Base-by-base conservation (phyloP, 2,113 vertebrate species). In the Vidua chalybeata region DNA sequence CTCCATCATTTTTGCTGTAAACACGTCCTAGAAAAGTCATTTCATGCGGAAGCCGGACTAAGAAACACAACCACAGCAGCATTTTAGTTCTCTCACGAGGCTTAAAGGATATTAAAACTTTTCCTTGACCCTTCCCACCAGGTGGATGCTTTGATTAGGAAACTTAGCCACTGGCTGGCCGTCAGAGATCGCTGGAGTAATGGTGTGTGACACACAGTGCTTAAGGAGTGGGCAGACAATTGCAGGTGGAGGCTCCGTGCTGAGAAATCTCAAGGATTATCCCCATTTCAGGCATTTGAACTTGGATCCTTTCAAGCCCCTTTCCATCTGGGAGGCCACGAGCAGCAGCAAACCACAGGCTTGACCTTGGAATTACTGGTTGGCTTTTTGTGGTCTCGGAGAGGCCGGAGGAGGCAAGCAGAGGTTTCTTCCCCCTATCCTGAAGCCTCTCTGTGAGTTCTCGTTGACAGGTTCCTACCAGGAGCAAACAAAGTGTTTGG, bases 1-100 rank as follows among this genome's bases (percentile, higher is more conserved):
- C 92, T 96, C 79, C 77, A 84, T 94, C 93, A 93, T 72, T 93
- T 92, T 90, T 84, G 61, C 69, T 64, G 56, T 93, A 94, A 96
- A 96, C 85, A 49, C 64, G 76, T 88, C 92, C 83, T 89, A 64
- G 88, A 55, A 84, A 95, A 92, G 83, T 49, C 11, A 75, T 87
- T 93, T 93, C 30, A 4, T 24, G 28, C 4, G 0, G 1, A 75
- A 92, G 52, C n/a, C 7, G 23, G 58, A 8, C 31, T 43, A 46
- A 68, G 90, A 78, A 86, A 72, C 0, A 6, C 69, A 72, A 72
- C 30, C 64, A 23, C 21, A 61, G 37, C 56, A 84, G 61, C 23
- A 27, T 71, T 92, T 87, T 37, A 51, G 30, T 61, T 93, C 59
- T 61, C 76, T 75, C 43, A 33, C 0, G 5, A 76, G 85, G 56